Base-by-base conservation (phyloP, 2,113 vertebrate species). In the Electrona antarctica region DNA sequence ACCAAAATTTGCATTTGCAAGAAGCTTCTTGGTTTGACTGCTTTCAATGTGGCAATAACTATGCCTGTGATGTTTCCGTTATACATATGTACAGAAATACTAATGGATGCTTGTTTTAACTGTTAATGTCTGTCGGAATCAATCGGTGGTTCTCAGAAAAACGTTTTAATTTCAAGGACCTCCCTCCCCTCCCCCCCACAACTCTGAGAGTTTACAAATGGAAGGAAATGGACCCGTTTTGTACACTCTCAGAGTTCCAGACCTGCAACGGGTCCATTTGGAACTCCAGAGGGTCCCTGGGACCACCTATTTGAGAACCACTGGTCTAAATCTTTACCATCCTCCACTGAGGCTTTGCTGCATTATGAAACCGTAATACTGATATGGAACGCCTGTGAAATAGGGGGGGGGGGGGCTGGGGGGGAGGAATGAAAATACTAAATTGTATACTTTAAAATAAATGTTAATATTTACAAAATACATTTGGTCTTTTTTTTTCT, bases 371-470 rank as follows among this genome's bases (percentile, higher is more conserved):
- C 69, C 81, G 87, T 84, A 77, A 88, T 90, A 89, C 90, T 90
- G 90, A 95, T 91, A 78, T 86, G 60, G 89, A 92, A 79, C 21
- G 2, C 94, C 91, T 93, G 93, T 89, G 87, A 91, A 89, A 82
- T 70, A 80, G 91, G 88, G 59, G 76, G 83, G 89, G 90, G 88
- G 70, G 75, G 84, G 83, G 86, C 82, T 73, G 74, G 86, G 91
- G 89, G 71, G 61, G 84, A 87, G 74, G 80, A 79, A 77, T 77
- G 88, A 91, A 69, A 91, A 90, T 90, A 90, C 90, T 91, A 93
- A 93, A 92, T 88, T 90, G 89, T 93, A 92, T 90, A 91, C 90
- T 90, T 41, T 86, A 93, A 21, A 95, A 90, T 94, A 91, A 87
- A 94, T 90, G 93, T 88, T 91, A 90, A 90, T 91, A 92, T 93